phyloP scores from a whole-genome alignment of 2,113 vertebrate genomes.

The Cebidichthys violaceus region DNA sequence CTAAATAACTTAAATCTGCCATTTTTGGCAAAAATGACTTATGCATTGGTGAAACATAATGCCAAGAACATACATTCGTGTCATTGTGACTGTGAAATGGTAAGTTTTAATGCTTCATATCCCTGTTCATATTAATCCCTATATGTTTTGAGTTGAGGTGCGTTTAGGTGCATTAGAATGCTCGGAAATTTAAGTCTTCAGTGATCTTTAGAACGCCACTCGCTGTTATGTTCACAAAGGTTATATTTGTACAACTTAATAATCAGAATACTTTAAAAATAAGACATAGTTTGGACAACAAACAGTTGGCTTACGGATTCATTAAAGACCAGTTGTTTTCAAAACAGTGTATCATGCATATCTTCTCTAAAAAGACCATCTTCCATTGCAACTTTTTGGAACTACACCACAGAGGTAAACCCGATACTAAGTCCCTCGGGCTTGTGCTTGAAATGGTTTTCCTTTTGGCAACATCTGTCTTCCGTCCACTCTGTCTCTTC shows the following conservation, averaged over 20 bases:
- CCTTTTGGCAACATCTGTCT: slow-evolving; percentile 20
- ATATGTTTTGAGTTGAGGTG: too few relatives aligned
- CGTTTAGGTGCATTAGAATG: too few relatives aligned
- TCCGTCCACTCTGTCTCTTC: slow-evolving; percentile 23
- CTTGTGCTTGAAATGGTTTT: neutral
- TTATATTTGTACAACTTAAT: neutral
- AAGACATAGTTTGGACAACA: neutral
- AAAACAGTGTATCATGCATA: neutral
- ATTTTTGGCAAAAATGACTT: too few relatives aligned
- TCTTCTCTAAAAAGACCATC: neutral
- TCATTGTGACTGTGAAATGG: too few relatives aligned
- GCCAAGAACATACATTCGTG: too few relatives aligned
- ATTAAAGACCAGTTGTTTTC: neutral
- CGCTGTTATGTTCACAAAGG: neutral
- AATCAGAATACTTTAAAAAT: neutral
- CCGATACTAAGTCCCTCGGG: neutral
- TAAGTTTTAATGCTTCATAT: too few relatives aligned
- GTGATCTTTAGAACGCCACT: neutral
- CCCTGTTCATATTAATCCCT: too few relatives aligned
- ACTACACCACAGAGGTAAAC: neutral
- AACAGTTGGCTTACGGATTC: neutral
- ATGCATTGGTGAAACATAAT: too few relatives aligned
- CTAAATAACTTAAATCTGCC: too few relatives aligned
- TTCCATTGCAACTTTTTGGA: neutral
- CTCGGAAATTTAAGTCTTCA: too few relatives aligned